A percentile compares a stretch with the other conserved stretches of the same genome.
Conservation (phyloP, 2,797 vertebrate genomes). For the Bucorvus abyssinicus region DNA sequence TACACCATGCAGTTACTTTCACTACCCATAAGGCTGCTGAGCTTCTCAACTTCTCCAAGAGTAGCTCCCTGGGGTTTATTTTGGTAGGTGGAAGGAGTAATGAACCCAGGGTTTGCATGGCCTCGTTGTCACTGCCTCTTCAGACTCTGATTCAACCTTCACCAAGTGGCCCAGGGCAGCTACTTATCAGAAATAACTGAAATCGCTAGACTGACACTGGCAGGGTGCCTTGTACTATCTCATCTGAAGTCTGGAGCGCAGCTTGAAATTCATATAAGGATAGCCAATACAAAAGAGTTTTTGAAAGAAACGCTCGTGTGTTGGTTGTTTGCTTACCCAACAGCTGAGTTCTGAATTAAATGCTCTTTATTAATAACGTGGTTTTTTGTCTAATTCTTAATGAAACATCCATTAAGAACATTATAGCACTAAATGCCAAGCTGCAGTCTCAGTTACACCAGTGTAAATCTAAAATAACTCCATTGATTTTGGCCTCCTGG, state of each 20-base stretch:
- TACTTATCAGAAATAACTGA: not conserved
- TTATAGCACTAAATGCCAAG: not conserved
- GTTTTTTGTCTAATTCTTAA: not conserved
- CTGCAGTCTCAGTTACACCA: not conserved
- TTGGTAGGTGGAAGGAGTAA: slow-evolving; percentile 26
- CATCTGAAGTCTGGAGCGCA: not conserved
- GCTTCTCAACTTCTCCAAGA: slow-evolving; percentile 49
- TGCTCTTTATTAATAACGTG: not conserved
- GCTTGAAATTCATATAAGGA: not conserved
- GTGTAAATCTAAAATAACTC: not conserved
- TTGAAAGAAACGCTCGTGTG: not conserved
- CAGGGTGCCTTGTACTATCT: not conserved
- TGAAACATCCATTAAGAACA: not conserved
- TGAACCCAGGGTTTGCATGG: slow-evolving; percentile 26
- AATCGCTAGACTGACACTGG: not conserved
- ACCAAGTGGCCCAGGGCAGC: not conserved
- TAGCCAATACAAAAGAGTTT: not conserved
- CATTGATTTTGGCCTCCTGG: not conserved
- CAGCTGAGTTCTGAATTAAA: not conserved
- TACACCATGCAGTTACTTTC: slow-evolving; percentile 19
- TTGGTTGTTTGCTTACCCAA: not conserved
- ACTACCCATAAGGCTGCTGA: slow-evolving; percentile 30
- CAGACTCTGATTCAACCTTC: not conserved
- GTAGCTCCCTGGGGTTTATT: slow-evolving; percentile 40
- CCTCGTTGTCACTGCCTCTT: not conserved